Percentiles rank a stretch among this genome's conserved stretches.
Conservation (phyloP, 2,797 vertebrate species). For the Australoheros facetus region DNA sequence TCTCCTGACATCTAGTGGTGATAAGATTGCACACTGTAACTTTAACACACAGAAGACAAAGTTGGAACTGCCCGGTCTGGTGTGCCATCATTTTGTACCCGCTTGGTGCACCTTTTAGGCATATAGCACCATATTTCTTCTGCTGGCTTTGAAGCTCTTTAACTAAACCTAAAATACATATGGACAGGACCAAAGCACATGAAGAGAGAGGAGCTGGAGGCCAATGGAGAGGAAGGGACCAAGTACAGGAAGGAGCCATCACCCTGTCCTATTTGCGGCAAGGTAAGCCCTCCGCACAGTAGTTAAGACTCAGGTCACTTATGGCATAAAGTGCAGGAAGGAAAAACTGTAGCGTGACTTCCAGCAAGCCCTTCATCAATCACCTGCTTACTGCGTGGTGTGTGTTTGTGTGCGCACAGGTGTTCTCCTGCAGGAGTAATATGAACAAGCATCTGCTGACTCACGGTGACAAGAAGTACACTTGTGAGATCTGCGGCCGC, state of each 20-base stretch:
- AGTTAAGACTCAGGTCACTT: fast-evolving
- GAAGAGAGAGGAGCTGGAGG: constrained; percentile 93
- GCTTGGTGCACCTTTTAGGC: not conserved
- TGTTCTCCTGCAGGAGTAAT: constrained; percentile 98
- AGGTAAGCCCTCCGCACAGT: constrained; percentile 78
- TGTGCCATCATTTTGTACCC: not conserved
- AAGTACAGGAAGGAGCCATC: constrained; percentile 98
- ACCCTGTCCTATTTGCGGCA: constrained; percentile 94
- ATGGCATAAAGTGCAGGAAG: not conserved
- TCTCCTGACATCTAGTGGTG: too few species aligned
- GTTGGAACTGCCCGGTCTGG: not conserved
- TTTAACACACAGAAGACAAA: fast-evolving
- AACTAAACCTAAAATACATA: not conserved
- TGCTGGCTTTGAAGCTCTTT: not conserved
- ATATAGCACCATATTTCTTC: not conserved
- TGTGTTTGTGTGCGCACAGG: constrained; percentile 72
- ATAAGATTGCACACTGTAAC: too few species aligned
- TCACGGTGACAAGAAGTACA: constrained; percentile 99
- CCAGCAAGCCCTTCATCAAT: not conserved
- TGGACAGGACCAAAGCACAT: constrained; percentile 89
- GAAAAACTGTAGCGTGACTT: not conserved
- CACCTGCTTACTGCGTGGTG: not conserved
- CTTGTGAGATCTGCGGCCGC: constrained; percentile 97
- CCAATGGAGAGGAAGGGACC: constrained; percentile 87
- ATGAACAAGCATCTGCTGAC: constrained; percentile 99